Percentiles rank a stretch among this genome's conserved stretches.
These are phyloP conservation scores for Tenthredo distinguenda DNA, from an alignment of 2,888 invertebrate species.

Conservation along the genomic window DNA sequence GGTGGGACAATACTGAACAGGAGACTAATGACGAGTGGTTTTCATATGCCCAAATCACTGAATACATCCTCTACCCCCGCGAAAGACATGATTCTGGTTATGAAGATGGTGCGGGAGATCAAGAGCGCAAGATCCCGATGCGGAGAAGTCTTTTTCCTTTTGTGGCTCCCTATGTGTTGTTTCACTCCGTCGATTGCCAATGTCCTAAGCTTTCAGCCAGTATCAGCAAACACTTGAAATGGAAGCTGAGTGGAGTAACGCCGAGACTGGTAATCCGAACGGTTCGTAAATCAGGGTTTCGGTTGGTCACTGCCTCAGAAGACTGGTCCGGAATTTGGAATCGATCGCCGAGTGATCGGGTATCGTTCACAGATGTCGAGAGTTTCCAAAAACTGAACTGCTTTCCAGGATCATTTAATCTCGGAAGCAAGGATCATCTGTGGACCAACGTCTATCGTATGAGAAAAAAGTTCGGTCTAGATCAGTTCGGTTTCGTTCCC, in stretches of 20 bases:
- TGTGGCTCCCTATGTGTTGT: slow-evolving; percentile 89
- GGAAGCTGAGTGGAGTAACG: slow-evolving; percentile 95
- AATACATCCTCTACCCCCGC: slow-evolving; percentile 19
- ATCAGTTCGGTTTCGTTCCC: slow-evolving; percentile 61
- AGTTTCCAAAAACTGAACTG: slow-evolving; percentile 97
- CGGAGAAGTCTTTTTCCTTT: slow-evolving; percentile 83
- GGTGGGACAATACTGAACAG: neutral
- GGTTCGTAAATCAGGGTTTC: slow-evolving; percentile 89
- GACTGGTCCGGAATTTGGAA: slow-evolving; percentile 96
- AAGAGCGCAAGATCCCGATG: slow-evolving; percentile 13
- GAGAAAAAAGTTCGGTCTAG: slow-evolving; percentile 80
- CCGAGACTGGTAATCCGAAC: slow-evolving; percentile 93
- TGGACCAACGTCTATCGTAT: slow-evolving; percentile 88
- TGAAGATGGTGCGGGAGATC: neutral
- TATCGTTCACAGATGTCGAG: slow-evolving; percentile 88
- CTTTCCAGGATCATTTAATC: slow-evolving; percentile 96
- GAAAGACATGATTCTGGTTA: neutral
- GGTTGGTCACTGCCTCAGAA: slow-evolving; percentile 80
- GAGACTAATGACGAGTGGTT: slow-evolving; percentile 37
- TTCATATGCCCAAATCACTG: slow-evolving; percentile 43
- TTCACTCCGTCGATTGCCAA: slow-evolving; percentile 84
- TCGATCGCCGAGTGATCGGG: slow-evolving; percentile 70
- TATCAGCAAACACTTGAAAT: slow-evolving; percentile 88
- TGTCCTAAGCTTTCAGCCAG: slow-evolving; percentile 82
- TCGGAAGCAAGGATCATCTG: slow-evolving; percentile 94